These are phyloP conservation scores for Dendrolimus pini DNA, from an alignment of 2,888 invertebrate genomes.

Conservation along the genomic window DNA sequence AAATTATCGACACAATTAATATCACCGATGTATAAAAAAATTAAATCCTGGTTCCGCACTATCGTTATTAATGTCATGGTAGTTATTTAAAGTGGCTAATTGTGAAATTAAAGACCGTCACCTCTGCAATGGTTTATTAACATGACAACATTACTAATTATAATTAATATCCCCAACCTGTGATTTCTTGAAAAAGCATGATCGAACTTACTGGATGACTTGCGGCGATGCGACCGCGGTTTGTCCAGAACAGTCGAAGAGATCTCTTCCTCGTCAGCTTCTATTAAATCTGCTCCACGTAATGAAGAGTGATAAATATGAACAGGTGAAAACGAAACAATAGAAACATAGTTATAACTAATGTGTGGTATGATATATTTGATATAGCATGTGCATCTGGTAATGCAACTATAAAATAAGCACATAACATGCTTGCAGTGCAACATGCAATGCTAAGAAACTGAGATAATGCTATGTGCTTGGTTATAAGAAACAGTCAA, in stretches of 20 bases:
- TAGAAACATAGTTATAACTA: conserved; percentile 26
- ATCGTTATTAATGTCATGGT: too few relatives aligned
- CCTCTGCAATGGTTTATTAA: not conserved
- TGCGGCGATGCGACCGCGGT: conserved; percentile 58
- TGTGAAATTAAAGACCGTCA: not conserved
- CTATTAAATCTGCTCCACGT: conserved; percentile 70
- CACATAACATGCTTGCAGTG: conserved; percentile 44
- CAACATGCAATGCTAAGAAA: not conserved
- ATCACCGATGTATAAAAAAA: too few relatives aligned
- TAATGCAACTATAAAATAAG: conserved; percentile 32
- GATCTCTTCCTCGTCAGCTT: conserved; percentile 75
- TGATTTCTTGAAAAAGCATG: not conserved
- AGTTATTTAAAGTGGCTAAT: too few relatives aligned
- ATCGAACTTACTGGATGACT: conserved; percentile 75
- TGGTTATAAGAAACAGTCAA: not conserved
- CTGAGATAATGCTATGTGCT: not conserved
- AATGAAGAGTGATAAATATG: conserved; percentile 6
- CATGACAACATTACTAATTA: not conserved
- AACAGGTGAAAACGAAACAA: conserved; percentile 17
- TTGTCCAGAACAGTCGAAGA: conserved; percentile 64
- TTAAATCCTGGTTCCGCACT: too few relatives aligned
- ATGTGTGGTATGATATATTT: conserved; percentile 27
- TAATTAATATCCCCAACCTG: not conserved
- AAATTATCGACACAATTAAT: too few relatives aligned
- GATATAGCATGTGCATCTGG: conserved; percentile 17